Conservation (phyloP, 2,888 invertebrate genomes). For the Chaetoderma sp. region DNA sequence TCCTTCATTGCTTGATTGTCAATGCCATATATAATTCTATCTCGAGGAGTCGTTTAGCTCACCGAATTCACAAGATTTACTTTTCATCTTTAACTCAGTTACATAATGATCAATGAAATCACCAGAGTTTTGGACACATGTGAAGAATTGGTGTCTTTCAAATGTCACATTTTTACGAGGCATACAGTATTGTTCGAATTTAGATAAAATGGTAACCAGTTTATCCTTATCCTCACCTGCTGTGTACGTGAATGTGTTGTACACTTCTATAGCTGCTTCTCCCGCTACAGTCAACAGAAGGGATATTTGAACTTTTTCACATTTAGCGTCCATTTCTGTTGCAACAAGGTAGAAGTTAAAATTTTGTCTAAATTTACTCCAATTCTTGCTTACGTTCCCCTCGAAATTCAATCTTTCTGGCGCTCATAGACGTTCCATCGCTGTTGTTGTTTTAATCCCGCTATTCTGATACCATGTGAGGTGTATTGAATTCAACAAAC, state of each 20-base stretch:
- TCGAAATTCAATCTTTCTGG: too few species aligned
- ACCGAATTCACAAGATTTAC: constrained; percentile 3
- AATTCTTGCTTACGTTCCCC: too few species aligned
- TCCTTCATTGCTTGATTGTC: constrained; percentile 3
- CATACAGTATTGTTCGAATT: constrained; percentile 10
- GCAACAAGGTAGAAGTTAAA: too few species aligned
- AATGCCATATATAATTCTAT: constrained; percentile 1
- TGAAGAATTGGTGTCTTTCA: constrained; percentile 11
- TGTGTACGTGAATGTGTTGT: not conserved
- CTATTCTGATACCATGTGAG: too few species aligned
- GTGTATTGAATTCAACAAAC: too few species aligned
- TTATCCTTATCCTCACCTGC: not conserved
- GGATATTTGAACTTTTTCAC: too few species aligned
- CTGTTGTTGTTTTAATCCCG: too few species aligned
- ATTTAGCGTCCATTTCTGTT: too few species aligned
- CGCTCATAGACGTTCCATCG: too few species aligned
- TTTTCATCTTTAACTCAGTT: not conserved
- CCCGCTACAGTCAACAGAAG: too few species aligned
- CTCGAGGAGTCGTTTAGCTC: not conserved
- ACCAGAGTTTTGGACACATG: not conserved
- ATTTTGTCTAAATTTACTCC: too few species aligned
- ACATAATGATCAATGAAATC: constrained; percentile 18
- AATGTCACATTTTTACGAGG: constrained; percentile 17
- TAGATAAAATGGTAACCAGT: not conserved
- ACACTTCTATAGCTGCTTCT: not conserved